Evolutionary conservation across 2,797 vertebrate species (phyloP).

Genomic region (Denticeps clupeoides): DNA sequence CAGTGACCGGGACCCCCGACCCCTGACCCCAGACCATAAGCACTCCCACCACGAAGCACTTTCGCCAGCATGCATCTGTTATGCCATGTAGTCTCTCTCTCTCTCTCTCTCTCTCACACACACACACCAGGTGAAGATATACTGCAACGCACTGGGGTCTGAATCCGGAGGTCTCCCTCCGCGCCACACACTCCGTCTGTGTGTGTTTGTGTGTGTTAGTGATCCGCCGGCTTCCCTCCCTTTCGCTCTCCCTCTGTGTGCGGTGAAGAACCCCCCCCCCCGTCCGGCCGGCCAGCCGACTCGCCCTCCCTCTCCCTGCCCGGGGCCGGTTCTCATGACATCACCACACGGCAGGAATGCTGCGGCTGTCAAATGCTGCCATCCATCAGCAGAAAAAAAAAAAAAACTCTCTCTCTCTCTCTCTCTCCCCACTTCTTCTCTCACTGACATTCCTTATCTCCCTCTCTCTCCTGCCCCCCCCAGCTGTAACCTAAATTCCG

Average conservation of each 20-base stretch:
- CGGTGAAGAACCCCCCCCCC: too few relatives aligned
- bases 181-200: too few relatives aligned
- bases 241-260: too few relatives aligned
- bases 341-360: conserved; percentile 70
- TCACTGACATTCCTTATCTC: not conserved
- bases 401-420: not conserved
- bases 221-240: too few relatives aligned
- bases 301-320: conserved; percentile 68
- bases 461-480: not conserved
- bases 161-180: too few relatives aligned
- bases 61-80: too few relatives aligned
- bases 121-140: conserved; percentile 63
- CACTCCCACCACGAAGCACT: conserved; percentile 7
- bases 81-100: too few relatives aligned
- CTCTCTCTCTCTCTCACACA: conserved; percentile 24
- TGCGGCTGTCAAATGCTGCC: conserved; percentile 54
- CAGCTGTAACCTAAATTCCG: too few relatives aligned
- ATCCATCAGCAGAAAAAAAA: conserved; percentile 37
- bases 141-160: too few relatives aligned
- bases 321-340: conserved; percentile 69
- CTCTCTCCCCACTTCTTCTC: not conserved
- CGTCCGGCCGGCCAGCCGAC: too few relatives aligned
- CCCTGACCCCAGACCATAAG: conserved; percentile 11
- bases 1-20: too few relatives aligned
- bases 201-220: too few relatives aligned